phyloP scores from a whole-genome alignment of 2,888 invertebrate genomes.

The Athripsodes cinereus region DNA sequence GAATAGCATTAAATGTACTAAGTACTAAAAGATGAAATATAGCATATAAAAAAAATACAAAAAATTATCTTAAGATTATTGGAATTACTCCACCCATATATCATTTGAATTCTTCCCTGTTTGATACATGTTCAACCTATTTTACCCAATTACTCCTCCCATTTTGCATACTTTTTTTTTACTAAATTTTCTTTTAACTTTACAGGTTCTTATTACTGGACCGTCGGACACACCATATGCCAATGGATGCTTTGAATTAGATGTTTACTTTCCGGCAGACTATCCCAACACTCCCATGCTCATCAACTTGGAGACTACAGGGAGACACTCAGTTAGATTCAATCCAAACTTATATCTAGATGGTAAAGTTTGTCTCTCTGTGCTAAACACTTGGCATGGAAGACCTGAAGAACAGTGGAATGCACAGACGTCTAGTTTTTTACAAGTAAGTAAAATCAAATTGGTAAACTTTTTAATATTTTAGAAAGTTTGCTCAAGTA shows the following conservation, averaged over 20 bases:
- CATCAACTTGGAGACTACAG: slow-evolving; percentile 87
- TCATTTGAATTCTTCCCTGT: too few relatives aligned
- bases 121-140: too few relatives aligned
- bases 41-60: too few relatives aligned
- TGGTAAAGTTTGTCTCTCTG: slow-evolving; percentile 91
- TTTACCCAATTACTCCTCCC: too few relatives aligned
- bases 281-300: slow-evolving; percentile 81
- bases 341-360: slow-evolving; percentile 94
- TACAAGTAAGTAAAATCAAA: slow-evolving; percentile 51
- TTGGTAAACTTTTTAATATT: too few relatives aligned
- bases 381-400: slow-evolving; percentile 95
- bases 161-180: too few relatives aligned
- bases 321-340: slow-evolving; percentile 81
- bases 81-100: too few relatives aligned
- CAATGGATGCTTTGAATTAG: slow-evolving; percentile 87
- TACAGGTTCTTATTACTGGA: slow-evolving; percentile 81
- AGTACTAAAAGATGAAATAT: too few relatives aligned
- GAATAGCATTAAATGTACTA: too few relatives aligned
- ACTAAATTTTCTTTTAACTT: too few relatives aligned
- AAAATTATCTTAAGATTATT: too few relatives aligned
- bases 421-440: slow-evolving; percentile 89
- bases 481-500: background rate
- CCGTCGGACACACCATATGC: slow-evolving; percentile 90
- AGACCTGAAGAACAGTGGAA: slow-evolving; percentile 97
- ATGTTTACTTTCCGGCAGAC: slow-evolving; percentile 84